Percentiles rank a stretch among this genome's conserved stretches.
Conservation (phyloP, 2,888 invertebrate species). For the Papilio protenor region DNA sequence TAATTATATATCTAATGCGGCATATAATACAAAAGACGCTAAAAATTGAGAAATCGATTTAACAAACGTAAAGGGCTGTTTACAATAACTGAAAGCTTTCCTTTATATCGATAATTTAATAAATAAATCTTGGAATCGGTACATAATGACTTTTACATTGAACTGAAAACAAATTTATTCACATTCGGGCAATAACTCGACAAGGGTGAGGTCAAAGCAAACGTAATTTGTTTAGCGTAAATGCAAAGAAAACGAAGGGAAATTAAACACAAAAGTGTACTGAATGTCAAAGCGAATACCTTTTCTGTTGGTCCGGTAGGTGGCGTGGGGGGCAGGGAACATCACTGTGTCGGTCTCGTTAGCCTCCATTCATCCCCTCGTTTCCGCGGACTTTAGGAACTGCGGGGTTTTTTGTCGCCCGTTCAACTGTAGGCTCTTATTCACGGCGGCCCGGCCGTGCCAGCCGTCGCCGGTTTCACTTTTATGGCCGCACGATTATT, state of each 20-base stretch:
- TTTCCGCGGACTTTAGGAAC: conserved; percentile 60
- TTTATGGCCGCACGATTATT: conserved; percentile 46
- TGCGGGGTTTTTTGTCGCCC: conserved; percentile 58
- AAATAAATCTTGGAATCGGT: background rate
- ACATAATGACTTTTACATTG: conserved; percentile 17
- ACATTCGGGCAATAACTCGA: conserved; percentile 11
- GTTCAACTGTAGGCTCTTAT: conserved; percentile 58
- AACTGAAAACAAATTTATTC: conserved; percentile 14
- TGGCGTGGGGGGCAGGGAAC: conserved; percentile 56
- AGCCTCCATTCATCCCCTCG: conserved; percentile 66
- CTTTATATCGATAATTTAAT: background rate
- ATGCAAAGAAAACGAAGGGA: conserved; percentile 49
- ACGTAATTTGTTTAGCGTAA: conserved; percentile 38
- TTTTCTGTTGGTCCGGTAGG: conserved; percentile 51
- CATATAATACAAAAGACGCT: background rate
- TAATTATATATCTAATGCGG: background rate
- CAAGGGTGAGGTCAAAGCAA: conserved; percentile 23
- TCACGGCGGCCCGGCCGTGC: conserved; percentile 48
- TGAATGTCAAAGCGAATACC: conserved; percentile 55
- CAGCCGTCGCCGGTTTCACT: conserved; percentile 50
- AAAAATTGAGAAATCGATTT: background rate
- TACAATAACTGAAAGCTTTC: background rate
- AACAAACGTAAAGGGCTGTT: background rate
- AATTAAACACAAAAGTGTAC: conserved; percentile 58
- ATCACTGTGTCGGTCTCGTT: conserved; percentile 68